Conservation (phyloP, 2,113 vertebrate genomes). For the Odontesthes bonariensis region DNA sequence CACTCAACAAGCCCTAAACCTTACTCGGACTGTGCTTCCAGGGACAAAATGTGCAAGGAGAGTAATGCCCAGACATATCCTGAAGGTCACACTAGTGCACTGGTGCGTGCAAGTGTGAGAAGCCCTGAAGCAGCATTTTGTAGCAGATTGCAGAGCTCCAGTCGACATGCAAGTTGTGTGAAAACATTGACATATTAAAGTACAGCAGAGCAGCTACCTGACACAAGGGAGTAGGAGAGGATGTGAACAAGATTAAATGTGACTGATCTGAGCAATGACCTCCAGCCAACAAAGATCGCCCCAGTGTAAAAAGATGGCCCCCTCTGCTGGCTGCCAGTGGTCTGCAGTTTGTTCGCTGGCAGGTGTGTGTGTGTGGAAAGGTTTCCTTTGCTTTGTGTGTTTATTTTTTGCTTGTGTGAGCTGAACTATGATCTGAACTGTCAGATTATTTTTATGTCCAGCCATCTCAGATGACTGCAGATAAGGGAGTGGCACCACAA, state of each 20-base stretch:
- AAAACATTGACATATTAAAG: slow-evolving; percentile 38
- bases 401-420: slow-evolving; percentile 27
- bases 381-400: slow-evolving; percentile 19
- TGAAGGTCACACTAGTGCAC: slow-evolving; percentile 44
- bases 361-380: background rate
- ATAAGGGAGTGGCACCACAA: slow-evolving; percentile 54
- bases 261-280: slow-evolving; percentile 67
- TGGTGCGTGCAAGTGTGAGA: background rate
- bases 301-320: slow-evolving; percentile 66
- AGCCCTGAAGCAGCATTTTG: slow-evolving; percentile 4
- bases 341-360: background rate
- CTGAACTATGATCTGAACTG: slow-evolving; percentile 44
- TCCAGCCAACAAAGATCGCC: slow-evolving; percentile 51
- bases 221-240: slow-evolving; percentile 22
- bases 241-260: slow-evolving; percentile 54
- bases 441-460: slow-evolving; percentile 67
- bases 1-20: background rate
- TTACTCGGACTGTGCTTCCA: background rate
- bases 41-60: background rate
- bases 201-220: slow-evolving; percentile 35
- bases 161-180: slow-evolving; percentile 40
- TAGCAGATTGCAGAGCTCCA: slow-evolving; percentile 19
- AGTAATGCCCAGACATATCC: background rate
- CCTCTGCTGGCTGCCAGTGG: slow-evolving; percentile 63
- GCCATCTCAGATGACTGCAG: slow-evolving; percentile 46